Evolutionary conservation across 2,888 invertebrate genomes (phyloP).

Genomic region (Drosophila macrospina): DNA sequence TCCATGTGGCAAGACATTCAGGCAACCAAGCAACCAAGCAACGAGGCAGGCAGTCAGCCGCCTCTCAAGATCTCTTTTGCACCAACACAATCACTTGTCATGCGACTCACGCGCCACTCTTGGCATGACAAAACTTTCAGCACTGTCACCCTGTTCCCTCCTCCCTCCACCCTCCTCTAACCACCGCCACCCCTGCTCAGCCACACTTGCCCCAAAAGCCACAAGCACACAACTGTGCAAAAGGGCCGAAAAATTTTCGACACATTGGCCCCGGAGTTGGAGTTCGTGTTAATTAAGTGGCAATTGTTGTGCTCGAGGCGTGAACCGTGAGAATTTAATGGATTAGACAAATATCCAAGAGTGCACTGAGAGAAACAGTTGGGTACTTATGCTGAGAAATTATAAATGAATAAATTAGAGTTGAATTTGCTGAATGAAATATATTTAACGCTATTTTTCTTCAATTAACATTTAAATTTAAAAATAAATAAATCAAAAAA

Average conservation of each 20-base stretch:
- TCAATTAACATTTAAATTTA: no score
- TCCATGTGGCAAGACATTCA: conserved; percentile 34
- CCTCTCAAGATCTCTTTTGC: conserved; percentile 39
- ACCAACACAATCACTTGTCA: conserved; percentile 67
- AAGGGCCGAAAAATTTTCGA: conserved; percentile 65
- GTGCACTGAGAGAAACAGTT: no score
- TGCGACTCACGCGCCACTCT: conserved; percentile 79
- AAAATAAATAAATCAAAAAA: no score
- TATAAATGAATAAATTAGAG: no score
- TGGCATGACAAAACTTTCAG: conserved; percentile 83
- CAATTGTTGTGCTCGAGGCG: conserved; percentile 74
- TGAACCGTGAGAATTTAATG: conserved; percentile 77
- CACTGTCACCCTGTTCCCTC: conserved; percentile 36
- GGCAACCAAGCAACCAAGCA: conserved; percentile 3
- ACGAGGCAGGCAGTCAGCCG: background rate
- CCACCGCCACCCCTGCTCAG: background rate
- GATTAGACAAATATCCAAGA: conserved; percentile 71
- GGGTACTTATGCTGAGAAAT: no score
- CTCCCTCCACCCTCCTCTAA: background rate
- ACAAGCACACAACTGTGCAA: conserved; percentile 18
- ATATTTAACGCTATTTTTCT: no score
- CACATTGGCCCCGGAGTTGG: conserved; percentile 50
- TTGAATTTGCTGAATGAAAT: no score
- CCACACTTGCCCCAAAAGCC: background rate
- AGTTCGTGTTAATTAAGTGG: conserved; percentile 76